Evolutionary conservation across 2,888 invertebrate genomes (phyloP).

Genomic region (Coenonympha glycerion): DNA sequence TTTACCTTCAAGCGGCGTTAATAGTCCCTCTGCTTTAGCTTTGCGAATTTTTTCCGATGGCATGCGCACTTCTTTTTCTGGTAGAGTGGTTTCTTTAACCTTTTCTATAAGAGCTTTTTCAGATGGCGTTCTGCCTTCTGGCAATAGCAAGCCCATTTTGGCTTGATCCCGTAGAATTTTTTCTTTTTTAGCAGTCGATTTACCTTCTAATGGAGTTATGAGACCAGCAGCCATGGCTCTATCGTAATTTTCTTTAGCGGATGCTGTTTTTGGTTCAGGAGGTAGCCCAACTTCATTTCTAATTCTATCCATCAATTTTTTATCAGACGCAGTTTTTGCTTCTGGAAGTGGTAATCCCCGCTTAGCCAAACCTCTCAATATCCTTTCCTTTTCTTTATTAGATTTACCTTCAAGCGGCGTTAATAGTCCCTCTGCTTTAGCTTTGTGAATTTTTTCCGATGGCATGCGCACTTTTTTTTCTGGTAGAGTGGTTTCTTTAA

Average conservation of each 20-base stretch:
- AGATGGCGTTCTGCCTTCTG: constrained; percentile 33
- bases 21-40: constrained; percentile 22
- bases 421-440: constrained; percentile 27
- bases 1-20: constrained; percentile 31
- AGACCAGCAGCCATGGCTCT: constrained; percentile 28
- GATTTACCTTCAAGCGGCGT: constrained; percentile 33
- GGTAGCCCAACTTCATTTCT: constrained; percentile 34
- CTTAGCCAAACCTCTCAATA: constrained; percentile 28
- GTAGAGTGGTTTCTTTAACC: constrained; percentile 21
- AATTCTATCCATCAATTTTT: constrained; percentile 19
- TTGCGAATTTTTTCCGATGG: constrained; percentile 31
- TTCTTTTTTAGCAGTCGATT: constrained; percentile 30
- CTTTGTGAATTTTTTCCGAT: constrained; percentile 28
- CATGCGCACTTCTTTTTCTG: constrained; percentile 24
- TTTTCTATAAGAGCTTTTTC: constrained; percentile 33
- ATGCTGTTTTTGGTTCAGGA: constrained; percentile 34
- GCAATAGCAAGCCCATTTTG: constrained; percentile 27
- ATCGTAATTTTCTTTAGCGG: constrained; percentile 27
- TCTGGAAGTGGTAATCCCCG: constrained; percentile 35
- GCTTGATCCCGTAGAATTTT: constrained; percentile 24
- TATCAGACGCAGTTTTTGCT: constrained; percentile 27
- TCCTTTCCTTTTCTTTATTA: constrained; percentile 32
- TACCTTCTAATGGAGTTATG: constrained; percentile 30
- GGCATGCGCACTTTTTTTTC: constrained; percentile 27
- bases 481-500: constrained; percentile 15